Percentiles rank a stretch among this genome's conserved stretches.
Evolutionary conservation across 1,140 invertebrate species (phyloP).

Genomic region (Rhynchophorus ferrugineus): DNA sequence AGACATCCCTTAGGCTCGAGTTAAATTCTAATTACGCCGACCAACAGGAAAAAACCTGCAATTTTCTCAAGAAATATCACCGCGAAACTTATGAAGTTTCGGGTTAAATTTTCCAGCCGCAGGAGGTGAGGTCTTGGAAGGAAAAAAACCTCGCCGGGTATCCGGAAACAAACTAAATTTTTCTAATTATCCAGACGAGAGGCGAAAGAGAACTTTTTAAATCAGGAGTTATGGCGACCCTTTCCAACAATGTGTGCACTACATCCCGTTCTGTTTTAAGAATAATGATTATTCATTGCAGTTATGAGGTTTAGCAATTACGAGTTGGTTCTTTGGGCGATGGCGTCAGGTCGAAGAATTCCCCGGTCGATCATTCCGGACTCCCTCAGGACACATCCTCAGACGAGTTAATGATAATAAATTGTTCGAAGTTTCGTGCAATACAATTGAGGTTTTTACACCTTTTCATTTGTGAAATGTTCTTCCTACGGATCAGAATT

Average conservation of each 20-base stretch:
- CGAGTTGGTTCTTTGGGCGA: not conserved
- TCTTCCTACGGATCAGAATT: too few relatives aligned
- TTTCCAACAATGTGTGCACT: slow-evolving; percentile 4
- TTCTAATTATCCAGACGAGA: slow-evolving; percentile 14
- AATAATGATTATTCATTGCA: slow-evolving; percentile 18
- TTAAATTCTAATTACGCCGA: too few relatives aligned
- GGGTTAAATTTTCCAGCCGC: too few relatives aligned
- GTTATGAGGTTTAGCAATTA: slow-evolving; percentile 17
- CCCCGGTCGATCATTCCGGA: slow-evolving; percentile 4
- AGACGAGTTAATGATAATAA: too few relatives aligned
- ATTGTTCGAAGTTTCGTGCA: too few relatives aligned
- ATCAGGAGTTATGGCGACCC: slow-evolving; percentile 10
- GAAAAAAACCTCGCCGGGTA: not conserved
- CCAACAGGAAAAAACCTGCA: too few relatives aligned
- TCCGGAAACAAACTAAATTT: not conserved
- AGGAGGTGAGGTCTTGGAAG: too few relatives aligned
- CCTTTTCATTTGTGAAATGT: too few relatives aligned
- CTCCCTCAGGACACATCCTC: slow-evolving; percentile 5
- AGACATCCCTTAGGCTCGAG: too few relatives aligned
- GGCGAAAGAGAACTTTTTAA: slow-evolving; percentile 12
- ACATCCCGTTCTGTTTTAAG: slow-evolving; percentile 3
- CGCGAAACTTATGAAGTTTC: too few relatives aligned
- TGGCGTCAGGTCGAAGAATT: slow-evolving; percentile 9
- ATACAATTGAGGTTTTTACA: too few relatives aligned
- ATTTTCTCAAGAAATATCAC: too few relatives aligned